A percentile compares a stretch with the other conserved stretches of the same genome.
These are phyloP conservation scores for Falco naumanni DNA, from an alignment of 2,797 vertebrate species.

Conservation along the genomic window DNA sequence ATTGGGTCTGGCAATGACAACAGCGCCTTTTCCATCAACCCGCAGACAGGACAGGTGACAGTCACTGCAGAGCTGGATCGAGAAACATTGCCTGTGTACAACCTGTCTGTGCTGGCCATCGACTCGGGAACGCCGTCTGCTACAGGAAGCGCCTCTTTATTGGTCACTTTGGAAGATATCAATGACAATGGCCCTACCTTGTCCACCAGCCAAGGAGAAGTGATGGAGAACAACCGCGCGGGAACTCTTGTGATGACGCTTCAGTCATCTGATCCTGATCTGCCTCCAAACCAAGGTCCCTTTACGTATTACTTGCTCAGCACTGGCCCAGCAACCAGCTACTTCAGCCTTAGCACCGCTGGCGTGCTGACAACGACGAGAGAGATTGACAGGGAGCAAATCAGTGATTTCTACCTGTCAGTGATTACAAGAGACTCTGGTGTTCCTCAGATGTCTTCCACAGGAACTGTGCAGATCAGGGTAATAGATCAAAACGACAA, in stretches of 20 bases:
- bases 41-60: slow-evolving; percentile 94
- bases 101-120: slow-evolving; percentile 90
- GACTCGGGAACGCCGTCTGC: slow-evolving; percentile 91
- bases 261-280: slow-evolving; percentile 89
- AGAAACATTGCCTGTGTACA: slow-evolving; percentile 90
- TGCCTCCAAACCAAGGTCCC: slow-evolving; percentile 95
- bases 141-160: slow-evolving; percentile 88
- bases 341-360: slow-evolving; percentile 89
- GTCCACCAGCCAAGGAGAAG: slow-evolving; percentile 84
- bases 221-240: slow-evolving; percentile 91
- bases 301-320: slow-evolving; percentile 90
- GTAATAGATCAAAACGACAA: slow-evolving; percentile 97
- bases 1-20: slow-evolving; percentile 87
- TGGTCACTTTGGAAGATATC: slow-evolving; percentile 95
- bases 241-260: slow-evolving; percentile 88
- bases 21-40: slow-evolving; percentile 90
- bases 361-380: slow-evolving; percentile 90
- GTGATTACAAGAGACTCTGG: slow-evolving; percentile 96
- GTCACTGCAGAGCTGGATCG: slow-evolving; percentile 92
- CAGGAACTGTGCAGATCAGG: slow-evolving; percentile 90
- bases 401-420: slow-evolving; percentile 90
- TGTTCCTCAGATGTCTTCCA: slow-evolving; percentile 96
- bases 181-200: slow-evolving; percentile 95
- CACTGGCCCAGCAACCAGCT: slow-evolving; percentile 88
- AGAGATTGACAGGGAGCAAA: slow-evolving; percentile 96